Evolutionary conservation across 2,888 invertebrate species (phyloP), one percentile per base, ranked within the genome.

Genomic region (Harpagoxenus sublaevis): DNA sequence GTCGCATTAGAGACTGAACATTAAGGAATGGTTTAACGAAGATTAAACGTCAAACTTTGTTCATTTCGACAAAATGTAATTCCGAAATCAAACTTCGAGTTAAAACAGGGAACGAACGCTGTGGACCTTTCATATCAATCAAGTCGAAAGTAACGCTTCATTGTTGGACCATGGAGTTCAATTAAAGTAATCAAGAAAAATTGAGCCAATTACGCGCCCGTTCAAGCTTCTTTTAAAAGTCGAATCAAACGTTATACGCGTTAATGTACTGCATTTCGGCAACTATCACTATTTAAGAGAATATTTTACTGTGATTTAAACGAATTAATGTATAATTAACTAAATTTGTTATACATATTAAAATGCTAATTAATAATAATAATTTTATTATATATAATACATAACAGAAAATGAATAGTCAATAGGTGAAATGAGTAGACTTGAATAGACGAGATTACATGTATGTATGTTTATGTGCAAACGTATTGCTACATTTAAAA

Each of bases 141-240:
- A 85, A 85, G 71, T 75, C 42, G 31, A 68, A 63, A 83, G 62
- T 83, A 84, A 51, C 66, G 63, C 70, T 83, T 57, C 77, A 84
- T 84, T 82, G 71, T 71, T 65, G 65, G 39, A 66, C 45, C 60
- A 57, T 71, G 51, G 63, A 63, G 65, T 42, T 42, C 66, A 75
- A 82, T 81, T 51, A 71, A 84, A 84, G 28, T 65, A 63, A 84
- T 84, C 48, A 75, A 86, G 71, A 71, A 65, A 77, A 83, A 78
- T 85, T 83, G 66, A 83, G 63, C 42, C 83, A 78, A 71, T 83
- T 85, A 60, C 45, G 53, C 42, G 53, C 12, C n/a, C 53, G 28
- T 53, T 66, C 53, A 66, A 68, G 39, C n/a, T 53, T n/a, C 77
- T 78, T 66, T 53, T 65, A 53, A 18, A 66, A 66, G 77, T 39